phyloP scores from a whole-genome alignment of 2,113 vertebrate genomes.

The Herpetotheres cachinnans region DNA sequence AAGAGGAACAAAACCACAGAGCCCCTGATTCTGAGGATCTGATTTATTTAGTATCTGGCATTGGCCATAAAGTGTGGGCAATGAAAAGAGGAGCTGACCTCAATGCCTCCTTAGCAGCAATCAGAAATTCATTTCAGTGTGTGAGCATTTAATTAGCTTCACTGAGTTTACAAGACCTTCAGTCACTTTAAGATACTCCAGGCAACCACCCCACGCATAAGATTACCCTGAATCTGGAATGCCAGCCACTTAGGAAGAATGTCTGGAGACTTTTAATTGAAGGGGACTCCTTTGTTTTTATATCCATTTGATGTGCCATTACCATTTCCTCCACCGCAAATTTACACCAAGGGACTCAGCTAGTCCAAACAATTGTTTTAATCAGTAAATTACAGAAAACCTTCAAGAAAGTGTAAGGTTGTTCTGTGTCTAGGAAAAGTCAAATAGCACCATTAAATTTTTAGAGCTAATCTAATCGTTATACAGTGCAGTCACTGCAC shows the following conservation, averaged over 20 bases:
- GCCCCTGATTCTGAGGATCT: slow-evolving; percentile 50
- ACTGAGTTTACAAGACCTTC: slow-evolving; percentile 52
- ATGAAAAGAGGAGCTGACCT: slow-evolving; percentile 58
- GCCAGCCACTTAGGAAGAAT: slow-evolving; percentile 41
- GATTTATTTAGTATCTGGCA: slow-evolving; percentile 69
- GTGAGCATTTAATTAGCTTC: slow-evolving; percentile 75
- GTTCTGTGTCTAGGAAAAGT: slow-evolving; percentile 59
- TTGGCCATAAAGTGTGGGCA: slow-evolving; percentile 58
- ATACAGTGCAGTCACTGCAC: slow-evolving; percentile 13
- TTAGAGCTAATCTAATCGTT: slow-evolving; percentile 64
- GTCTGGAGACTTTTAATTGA: slow-evolving; percentile 72
- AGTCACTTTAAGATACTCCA: slow-evolving; percentile 69
- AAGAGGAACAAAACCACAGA: slow-evolving; percentile 59
- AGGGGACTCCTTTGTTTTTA: slow-evolving; percentile 70
- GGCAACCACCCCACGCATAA: slow-evolving; percentile 25
- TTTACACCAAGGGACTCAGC: slow-evolving; percentile 48
- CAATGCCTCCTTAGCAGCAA: slow-evolving; percentile 59
- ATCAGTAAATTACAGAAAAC: slow-evolving; percentile 68
- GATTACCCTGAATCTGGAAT: slow-evolving; percentile 56
- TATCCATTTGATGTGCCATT: slow-evolving; percentile 66
- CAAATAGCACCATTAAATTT: slow-evolving; percentile 64
- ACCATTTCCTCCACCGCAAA: slow-evolving; percentile 55
- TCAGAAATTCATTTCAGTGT: slow-evolving; percentile 66
- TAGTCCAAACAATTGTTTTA: slow-evolving; percentile 69
- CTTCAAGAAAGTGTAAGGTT: slow-evolving; percentile 72